Evolutionary conservation across 1,140 invertebrate genomes (phyloP).

Genomic region (Scaptomyza hsui): DNA sequence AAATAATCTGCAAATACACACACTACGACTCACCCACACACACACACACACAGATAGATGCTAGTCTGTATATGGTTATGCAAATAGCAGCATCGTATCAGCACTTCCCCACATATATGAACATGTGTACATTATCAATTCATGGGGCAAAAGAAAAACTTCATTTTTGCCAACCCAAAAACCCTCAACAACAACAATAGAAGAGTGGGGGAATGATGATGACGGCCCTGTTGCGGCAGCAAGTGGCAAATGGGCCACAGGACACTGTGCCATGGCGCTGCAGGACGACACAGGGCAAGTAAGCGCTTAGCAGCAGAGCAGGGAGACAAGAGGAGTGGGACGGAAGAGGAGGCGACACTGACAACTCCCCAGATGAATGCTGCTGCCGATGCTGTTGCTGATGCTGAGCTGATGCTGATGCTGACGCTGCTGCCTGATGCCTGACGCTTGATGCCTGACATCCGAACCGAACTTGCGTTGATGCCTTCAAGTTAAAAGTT

Average conservation of each 20-base stretch:
- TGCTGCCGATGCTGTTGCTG: slow-evolving; percentile 17
- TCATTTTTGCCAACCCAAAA: slow-evolving; percentile 68
- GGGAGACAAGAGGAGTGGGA: neutral
- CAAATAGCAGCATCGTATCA: slow-evolving; percentile 69
- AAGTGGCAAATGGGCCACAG: slow-evolving; percentile 71
- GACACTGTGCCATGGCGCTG: slow-evolving; percentile 52
- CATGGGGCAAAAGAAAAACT: slow-evolving; percentile 82
- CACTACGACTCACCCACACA: slow-evolving; percentile 27
- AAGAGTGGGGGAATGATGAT: slow-evolving; percentile 58
- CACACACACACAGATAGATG: slow-evolving; percentile 22
- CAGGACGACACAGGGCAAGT: slow-evolving; percentile 17
- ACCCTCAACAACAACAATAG: slow-evolving; percentile 40
- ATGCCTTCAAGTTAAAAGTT: slow-evolving; percentile 74
- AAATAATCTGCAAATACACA: slow-evolving; percentile 76
- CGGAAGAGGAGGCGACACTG: slow-evolving; percentile 48
- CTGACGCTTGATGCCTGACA: slow-evolving; percentile 64
- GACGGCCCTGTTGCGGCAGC: slow-evolving; percentile 73
- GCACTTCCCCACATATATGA: slow-evolving; percentile 56
- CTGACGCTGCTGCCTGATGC: slow-evolving; percentile 1
- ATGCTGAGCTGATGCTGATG: slow-evolving; percentile 14
- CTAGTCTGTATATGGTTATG: slow-evolving; percentile 58
- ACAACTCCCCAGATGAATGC: slow-evolving; percentile 74
- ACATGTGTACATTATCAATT: slow-evolving; percentile 83
- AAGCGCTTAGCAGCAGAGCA: slow-evolving; percentile 24
- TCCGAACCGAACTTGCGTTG: slow-evolving; percentile 75